These are phyloP conservation scores for Nowickia ferox DNA, from an alignment of 2,888 invertebrate genomes.

Conservation along the genomic window DNA sequence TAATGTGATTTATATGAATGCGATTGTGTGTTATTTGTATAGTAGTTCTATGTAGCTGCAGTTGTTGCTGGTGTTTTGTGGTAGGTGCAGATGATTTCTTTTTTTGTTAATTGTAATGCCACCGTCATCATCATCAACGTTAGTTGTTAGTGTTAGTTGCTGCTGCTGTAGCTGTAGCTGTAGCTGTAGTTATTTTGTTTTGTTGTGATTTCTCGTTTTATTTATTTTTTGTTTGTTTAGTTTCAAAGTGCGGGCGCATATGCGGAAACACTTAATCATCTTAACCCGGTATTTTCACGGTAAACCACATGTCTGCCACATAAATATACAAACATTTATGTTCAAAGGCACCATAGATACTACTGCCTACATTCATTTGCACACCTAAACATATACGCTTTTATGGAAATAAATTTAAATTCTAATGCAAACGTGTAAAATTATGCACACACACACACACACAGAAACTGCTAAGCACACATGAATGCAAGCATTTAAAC, in stretches of 20 bases:
- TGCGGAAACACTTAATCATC: conserved; percentile 73
- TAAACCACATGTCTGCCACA: conserved; percentile 72
- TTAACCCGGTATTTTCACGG: conserved; percentile 73
- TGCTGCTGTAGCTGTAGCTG: conserved; percentile 40
- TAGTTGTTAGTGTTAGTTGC: conserved; percentile 8
- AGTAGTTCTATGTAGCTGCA: conserved; percentile 44
- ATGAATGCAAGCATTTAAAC: conserved; percentile 15
- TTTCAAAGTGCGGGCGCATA: conserved; percentile 73
- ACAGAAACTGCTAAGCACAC: neutral
- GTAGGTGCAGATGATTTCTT: conserved; percentile 66
- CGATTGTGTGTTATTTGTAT: conserved; percentile 29
- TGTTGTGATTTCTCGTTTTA: conserved; percentile 61
- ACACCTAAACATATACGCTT: conserved; percentile 13
- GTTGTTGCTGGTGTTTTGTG: conserved; percentile 65
- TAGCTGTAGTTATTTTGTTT: conserved; percentile 47
- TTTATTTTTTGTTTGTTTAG: conserved; percentile 73
- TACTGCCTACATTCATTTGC: conserved; percentile 26
- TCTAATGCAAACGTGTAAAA: conserved; percentile 66
- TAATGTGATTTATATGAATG: conserved; percentile 18
- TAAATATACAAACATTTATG: conserved; percentile 68
- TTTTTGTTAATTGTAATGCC: conserved; percentile 35
- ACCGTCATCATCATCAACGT: neutral
- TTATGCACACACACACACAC: conserved; percentile 52
- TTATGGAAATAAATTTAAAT: conserved; percentile 62
- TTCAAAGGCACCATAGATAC: conserved; percentile 53